phyloP scores from a whole-genome alignment of 2,888 invertebrate species.

The Pilophorus perplexus region DNA sequence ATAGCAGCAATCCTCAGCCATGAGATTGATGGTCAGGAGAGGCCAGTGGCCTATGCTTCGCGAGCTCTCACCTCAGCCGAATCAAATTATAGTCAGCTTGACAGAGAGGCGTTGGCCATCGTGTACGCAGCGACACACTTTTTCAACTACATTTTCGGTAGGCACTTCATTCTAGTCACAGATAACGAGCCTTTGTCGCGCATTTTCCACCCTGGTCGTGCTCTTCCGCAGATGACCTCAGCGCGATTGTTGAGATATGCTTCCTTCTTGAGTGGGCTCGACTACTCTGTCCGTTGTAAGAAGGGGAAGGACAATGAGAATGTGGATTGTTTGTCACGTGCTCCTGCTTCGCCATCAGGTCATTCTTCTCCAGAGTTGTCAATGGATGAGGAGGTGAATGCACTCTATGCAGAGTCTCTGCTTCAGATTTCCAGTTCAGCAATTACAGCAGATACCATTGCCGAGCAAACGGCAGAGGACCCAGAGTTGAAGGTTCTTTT shows the following conservation, averaged over 20 bases:
- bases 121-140: constrained; percentile 41
- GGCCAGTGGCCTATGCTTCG: constrained; percentile 42
- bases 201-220: constrained; percentile 39
- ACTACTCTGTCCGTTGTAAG: constrained; percentile 38
- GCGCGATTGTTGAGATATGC: constrained; percentile 40
- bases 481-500: constrained; percentile 24
- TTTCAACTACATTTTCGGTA: constrained; percentile 41
- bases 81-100: constrained; percentile 44
- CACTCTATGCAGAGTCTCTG: constrained; percentile 16
- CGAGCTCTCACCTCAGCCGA: constrained; percentile 38
- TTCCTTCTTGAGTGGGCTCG: constrained; percentile 34
- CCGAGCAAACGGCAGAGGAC: constrained; percentile 36
- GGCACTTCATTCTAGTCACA: constrained; percentile 36
- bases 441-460: constrained; percentile 33
- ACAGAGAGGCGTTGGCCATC: constrained; percentile 45
- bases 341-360: constrained; percentile 20
- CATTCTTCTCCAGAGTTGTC: constrained; percentile 4
- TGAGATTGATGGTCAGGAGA: constrained; percentile 42
- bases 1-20: constrained; percentile 44
- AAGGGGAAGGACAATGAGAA: constrained; percentile 43
- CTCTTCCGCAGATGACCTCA: constrained; percentile 39
- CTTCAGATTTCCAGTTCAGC: constrained; percentile 22
- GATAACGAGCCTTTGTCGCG: constrained; percentile 40
- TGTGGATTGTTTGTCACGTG: constrained; percentile 45
- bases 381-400: constrained; percentile 23